Base-by-base conservation (phyloP, 2,797 vertebrate species). In the Galagoides demidoff region DNA sequence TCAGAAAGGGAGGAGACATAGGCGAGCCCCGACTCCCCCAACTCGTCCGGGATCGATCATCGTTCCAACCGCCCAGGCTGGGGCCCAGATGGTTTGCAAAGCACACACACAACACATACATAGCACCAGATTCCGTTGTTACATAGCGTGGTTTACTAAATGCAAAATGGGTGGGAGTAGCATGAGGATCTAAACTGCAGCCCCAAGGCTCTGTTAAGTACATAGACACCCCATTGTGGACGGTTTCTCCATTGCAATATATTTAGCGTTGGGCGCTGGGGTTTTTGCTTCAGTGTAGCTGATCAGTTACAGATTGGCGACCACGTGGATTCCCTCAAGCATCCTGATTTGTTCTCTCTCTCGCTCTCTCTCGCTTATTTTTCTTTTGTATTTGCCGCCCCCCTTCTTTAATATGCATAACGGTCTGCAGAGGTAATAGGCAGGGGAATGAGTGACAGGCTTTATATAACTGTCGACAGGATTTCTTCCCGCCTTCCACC, bases 21-120 rank as follows among this genome's bases (percentile, higher is more conserved):
- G 37, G 82, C 90, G 34, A 93, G 64, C 94, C 83, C 43, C 90
- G 85, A 95, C 97, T 95, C 95, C 97, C 95, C 86, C 87, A 96
- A 90, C 93, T 97, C 87, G 27, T 85, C 93, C 95, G 17, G 78
- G 93, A 96, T 96, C 96, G 92, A 97, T 97, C 92, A 79, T 79
- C 84, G 68, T 97, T 97, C 93, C 97, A 96, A 49, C 89, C 63
- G 85, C 92, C 77, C 97, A 95, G 95, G 91, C 97, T 97, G 97
- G 96, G 92, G 87, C 97, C 97, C 97, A 98, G 97, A 97, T 97
- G 97, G 97, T 84, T 96, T 96, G 97, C 96, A 95, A 95, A 92
- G 96, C 91, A 86, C 95, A 90, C 95, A 85, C 84, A 91, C 81
- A 70, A 61, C 73, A 17, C 94, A 55, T 90, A 73, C 93, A 89